Conservation (phyloP, 2,113 vertebrate species). For the Myrmecophaga tridactyla region DNA sequence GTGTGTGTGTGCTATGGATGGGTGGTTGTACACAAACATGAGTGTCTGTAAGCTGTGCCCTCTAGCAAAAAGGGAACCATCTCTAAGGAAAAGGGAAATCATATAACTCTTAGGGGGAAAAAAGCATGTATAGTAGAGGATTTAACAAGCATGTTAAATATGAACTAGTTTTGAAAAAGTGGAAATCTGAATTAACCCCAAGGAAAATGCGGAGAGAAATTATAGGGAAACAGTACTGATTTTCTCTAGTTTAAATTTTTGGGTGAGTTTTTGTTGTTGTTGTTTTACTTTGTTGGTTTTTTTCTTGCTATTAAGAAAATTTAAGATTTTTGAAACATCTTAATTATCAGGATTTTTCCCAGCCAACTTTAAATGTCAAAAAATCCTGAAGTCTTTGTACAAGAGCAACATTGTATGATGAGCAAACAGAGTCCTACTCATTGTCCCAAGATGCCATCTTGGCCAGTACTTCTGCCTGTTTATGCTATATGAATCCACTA, state of each 20-base stretch:
- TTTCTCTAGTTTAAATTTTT: not conserved
- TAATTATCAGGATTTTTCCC: not conserved
- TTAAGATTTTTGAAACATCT: not conserved
- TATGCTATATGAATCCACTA: not conserved
- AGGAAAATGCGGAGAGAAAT: not conserved
- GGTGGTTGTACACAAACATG: no score
- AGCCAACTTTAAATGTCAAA: not conserved
- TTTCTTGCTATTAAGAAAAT: not conserved
- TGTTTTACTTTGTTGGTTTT: not conserved
- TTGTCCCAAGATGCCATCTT: not conserved
- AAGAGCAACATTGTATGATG: not conserved
- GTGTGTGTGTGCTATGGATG: no score
- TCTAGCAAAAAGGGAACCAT: not conserved
- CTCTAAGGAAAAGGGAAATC: not conserved
- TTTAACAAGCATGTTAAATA: conserved; percentile 34
- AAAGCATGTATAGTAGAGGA: not conserved
- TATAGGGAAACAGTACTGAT: not conserved
- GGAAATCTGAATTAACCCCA: not conserved
- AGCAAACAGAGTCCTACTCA: not conserved
- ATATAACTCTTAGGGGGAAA: not conserved
- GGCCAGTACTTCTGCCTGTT: not conserved
- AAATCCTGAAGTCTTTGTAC: not conserved
- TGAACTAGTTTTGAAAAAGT: conserved; percentile 25
- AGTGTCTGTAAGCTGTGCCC: not conserved
- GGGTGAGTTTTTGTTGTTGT: not conserved